phyloP scores from a whole-genome alignment of 2,797 vertebrate genomes.

The Parauchenoglanis punctatus region DNA sequence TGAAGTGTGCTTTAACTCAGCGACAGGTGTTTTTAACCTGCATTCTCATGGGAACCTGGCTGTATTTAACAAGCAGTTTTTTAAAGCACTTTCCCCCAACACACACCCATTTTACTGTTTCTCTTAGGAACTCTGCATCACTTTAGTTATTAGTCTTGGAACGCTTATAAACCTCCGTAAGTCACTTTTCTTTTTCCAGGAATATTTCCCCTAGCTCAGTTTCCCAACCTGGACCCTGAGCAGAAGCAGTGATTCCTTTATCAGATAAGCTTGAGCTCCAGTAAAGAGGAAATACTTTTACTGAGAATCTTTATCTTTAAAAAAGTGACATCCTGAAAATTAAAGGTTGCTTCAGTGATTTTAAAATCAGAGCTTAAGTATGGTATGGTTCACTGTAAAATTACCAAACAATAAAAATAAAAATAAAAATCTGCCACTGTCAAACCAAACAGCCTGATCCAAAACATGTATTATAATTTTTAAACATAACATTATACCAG shows the following conservation, averaged over 20 bases:
- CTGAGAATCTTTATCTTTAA: not conserved
- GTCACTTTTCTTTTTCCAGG: not conserved
- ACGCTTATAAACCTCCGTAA: not conserved
- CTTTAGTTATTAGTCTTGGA: not conserved
- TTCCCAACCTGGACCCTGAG: not conserved
- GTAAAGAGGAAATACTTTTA: not conserved
- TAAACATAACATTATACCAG: no score
- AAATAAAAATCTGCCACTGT: no score
- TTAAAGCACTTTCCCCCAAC: not conserved
- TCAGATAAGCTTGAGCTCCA: not conserved
- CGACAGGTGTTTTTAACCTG: constrained; percentile 35
- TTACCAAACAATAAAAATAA: not conserved
- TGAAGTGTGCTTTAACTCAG: not conserved
- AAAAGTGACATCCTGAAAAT: not conserved
- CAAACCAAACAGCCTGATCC: no score
- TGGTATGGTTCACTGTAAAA: not conserved
- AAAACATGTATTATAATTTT: no score
- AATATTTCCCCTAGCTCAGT: not conserved
- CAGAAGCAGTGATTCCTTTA: not conserved
- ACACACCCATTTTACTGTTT: not conserved
- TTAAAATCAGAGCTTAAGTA: not conserved
- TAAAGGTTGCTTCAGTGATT: not conserved
- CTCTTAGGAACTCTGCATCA: not conserved
- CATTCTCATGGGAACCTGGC: not conserved
- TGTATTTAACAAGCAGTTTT: not conserved